Base-by-base conservation (phyloP, 2,888 invertebrate genomes). In the Thera britannica region DNA sequence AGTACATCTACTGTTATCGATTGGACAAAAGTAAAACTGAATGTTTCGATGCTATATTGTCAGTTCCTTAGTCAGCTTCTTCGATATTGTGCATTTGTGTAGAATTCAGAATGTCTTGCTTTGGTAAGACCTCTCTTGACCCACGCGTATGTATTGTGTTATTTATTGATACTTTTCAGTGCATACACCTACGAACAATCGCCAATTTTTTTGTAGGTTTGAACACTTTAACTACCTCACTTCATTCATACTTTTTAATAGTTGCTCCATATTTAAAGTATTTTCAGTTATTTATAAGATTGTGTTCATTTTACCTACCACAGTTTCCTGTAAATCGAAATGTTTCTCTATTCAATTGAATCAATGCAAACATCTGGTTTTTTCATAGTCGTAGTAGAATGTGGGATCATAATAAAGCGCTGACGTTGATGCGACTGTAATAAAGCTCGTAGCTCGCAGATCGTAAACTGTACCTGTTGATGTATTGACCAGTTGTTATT, bases 301-400 rank as follows among this genome's bases (percentile, higher is more conserved):
- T 5, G 12, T 49, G 12, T 49, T 7, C 2, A 23, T 0, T 23
- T 23, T 23, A 41, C 41, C 41, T 12, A 12, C 6, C 7, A 23
- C 51, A 51, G 12, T 2, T 51, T 7, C 23, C 51, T 52, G 36
- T 36, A 55, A n/a, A 49, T 35, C 54, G 8, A 55, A 36, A 55
- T 4, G 6, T 36, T 9, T 36, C 11, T 36, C 11, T n/a, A 59
- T 59, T 4, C 72, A 76, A 79, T 82, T 75, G 76, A 74, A 78
- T 82, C 83, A 85, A 85, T 86, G 84, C 86, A 87, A 88, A 81
- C 79, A 74, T 75, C 79, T 81, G 80, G 82, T 85, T 86, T 86
- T 82, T 87, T 83, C 76, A 83, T 83, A 77, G 78, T 73, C 71
- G 70, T 70, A 76, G 75, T 80, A 83, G 82, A 84, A 86, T 84